Percentiles rank a stretch among this genome's conserved stretches.
Conservation (phyloP, 1,140 invertebrate genomes). For the Pogonomyrmex californicus region DNA sequence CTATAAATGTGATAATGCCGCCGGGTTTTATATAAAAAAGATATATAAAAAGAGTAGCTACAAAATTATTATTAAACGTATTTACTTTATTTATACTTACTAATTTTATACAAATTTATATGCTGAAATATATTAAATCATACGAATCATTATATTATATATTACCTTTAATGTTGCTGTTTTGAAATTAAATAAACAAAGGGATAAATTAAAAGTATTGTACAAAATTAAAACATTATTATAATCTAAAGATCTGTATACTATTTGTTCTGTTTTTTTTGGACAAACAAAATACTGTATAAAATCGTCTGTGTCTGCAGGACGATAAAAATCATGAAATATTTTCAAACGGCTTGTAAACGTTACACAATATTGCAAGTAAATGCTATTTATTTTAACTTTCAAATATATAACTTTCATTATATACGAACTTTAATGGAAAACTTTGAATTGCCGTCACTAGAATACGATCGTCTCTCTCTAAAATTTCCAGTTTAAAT, state of each 20-base stretch:
- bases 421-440: background rate
- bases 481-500: slow-evolving; percentile 17
- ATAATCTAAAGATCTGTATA: background rate
- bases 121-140: background rate
- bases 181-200: no score
- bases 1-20: background rate
- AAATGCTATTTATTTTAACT: background rate
- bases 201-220: slow-evolving; percentile 7
- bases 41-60: no score
- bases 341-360: background rate
- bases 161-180: background rate
- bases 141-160: background rate
- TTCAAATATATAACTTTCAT: background rate
- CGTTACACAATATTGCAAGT: background rate
- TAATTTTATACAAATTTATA: background rate
- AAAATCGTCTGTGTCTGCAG: background rate
- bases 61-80: background rate
- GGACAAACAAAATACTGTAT: background rate
- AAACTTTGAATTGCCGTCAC: slow-evolving; percentile 12
- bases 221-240: background rate
- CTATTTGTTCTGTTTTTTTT: background rate
- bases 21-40: background rate
- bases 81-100: background rate
- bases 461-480: background rate
- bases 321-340: background rate